phyloP scores from a whole-genome alignment of 2,113 vertebrate genomes.

The Pipra filicauda region DNA sequence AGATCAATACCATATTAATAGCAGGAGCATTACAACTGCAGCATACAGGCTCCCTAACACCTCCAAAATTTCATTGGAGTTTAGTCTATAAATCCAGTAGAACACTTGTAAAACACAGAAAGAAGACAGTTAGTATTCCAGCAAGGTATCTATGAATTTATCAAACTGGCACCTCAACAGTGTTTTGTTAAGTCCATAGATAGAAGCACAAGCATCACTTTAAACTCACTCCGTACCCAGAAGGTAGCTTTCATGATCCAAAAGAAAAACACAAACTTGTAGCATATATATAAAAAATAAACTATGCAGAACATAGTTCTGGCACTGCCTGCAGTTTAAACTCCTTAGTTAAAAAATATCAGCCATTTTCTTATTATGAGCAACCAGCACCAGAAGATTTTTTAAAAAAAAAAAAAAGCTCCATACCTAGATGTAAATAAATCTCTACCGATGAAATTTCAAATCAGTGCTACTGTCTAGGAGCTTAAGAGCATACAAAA shows the following conservation, averaged over 20 bases:
- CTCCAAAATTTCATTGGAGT: neutral
- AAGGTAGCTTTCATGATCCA: neutral
- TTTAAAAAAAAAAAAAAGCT: neutral
- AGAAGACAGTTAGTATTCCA: neutral
- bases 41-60: neutral
- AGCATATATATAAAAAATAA: neutral
- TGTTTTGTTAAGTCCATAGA: neutral
- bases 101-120: neutral
- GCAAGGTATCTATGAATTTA: neutral
- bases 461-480: neutral
- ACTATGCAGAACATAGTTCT: neutral
- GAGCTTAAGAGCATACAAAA: neutral
- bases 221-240: neutral
- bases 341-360: neutral
- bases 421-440: neutral
- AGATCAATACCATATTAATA: neutral
- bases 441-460: neutral
- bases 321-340: neutral
- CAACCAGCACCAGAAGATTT: rapidly evolving
- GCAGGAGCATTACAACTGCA: neutral
- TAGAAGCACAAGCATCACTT: neutral
- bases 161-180: neutral
- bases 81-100: neutral
- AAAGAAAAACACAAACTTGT: rapidly evolving
- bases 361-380: neutral